Conservation (phyloP, 2,797 vertebrate genomes). For the Dipus sagitta region DNA sequence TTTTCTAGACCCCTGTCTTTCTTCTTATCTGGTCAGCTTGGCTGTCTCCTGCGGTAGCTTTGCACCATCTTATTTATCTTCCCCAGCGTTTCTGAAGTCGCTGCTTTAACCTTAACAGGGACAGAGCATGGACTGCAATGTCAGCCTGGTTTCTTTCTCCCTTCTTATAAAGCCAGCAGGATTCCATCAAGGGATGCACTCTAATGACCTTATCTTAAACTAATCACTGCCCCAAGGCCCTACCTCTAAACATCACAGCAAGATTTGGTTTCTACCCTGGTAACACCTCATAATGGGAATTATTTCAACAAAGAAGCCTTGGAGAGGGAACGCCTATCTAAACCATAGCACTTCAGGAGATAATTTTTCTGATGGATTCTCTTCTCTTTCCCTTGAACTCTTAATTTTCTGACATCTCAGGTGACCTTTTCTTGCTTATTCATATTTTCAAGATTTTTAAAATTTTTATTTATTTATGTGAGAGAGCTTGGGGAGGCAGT, state of each 20-base stretch:
- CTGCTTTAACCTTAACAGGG: not conserved
- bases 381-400: not conserved
- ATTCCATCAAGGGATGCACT: not conserved
- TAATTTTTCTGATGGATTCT: not conserved
- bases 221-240: not conserved
- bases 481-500: no score
- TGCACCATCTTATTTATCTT: no score
- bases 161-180: not conserved
- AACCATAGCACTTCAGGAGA: not conserved
- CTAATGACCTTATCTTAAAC: not conserved
- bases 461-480: no score
- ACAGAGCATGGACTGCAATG: not conserved
- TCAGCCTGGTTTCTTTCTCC: not conserved
- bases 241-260: not conserved
- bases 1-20: no score
- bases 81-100: no score
- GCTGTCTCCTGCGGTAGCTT: no score
- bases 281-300: not conserved
- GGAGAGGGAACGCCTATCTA: not conserved
- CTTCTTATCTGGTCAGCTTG: no score
- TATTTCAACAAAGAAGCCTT: not conserved
- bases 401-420: not conserved
- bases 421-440: not conserved
- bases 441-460: not conserved
- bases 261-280: not conserved